Evolutionary conservation across 1,140 invertebrate genomes (phyloP), one percentile per base, ranked within the genome.

Genomic region (Musca domestica): DNA sequence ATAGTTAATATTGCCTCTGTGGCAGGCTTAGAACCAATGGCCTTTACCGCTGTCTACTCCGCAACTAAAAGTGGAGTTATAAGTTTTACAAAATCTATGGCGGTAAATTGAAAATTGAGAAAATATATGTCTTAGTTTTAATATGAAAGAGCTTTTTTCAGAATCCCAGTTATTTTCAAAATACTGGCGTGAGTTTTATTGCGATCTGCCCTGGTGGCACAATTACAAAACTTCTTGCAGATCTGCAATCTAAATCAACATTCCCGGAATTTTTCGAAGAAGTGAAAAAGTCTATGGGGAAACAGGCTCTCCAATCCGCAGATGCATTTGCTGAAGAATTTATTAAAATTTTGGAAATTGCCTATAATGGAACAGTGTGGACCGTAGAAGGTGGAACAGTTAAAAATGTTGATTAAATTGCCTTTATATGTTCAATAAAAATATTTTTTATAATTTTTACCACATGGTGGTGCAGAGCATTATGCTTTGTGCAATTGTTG

Each of bases 1-100:
- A 83, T 89, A 19, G 83, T 88, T 3, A 89, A 89, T 65, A 71
- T 87, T 10, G 82, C 85, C n/a, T 88, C 87, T 3, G 83, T 87
- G 67, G 74, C 83, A 69, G 86, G 87, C 58, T 78, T 86, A 52
- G 64, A 73, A 48, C 54, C 56, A 4, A n/a, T 69, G 7, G 68
- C 69, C 20, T 64, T 69, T 48, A 23, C 70, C 15, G 83, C 84
- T 1, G 70, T 80, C 3, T 84, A 84, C 70, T 65, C 64, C 7
- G 81, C 75, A 14, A 77, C 81, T 3, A 85, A 84, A 68, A 76
- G 81, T 71, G 80, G 74, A 14, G 74, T 84, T 6, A 66, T 83
- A 51, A 80, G 78, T 6, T 81, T 79, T 63, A 83, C 81, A 5
- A 70, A 74, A 61, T 75, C 75, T 48, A 69, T 73, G 22, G 75